These are phyloP conservation scores for Misgurnus mizolepis DNA, from an alignment of 2,113 vertebrate genomes.

Conservation along the genomic window DNA sequence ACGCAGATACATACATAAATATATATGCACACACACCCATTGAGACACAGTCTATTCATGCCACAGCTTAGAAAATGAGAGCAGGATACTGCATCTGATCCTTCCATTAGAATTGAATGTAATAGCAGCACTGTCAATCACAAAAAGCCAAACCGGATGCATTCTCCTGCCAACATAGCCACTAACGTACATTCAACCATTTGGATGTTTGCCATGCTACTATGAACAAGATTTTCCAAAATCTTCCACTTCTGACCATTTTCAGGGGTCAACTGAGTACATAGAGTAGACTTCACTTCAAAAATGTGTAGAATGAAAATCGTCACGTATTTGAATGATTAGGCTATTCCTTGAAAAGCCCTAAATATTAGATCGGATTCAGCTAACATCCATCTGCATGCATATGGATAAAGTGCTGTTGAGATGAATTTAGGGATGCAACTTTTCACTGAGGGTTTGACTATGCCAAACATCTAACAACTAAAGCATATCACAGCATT, in stretches of 20 bases:
- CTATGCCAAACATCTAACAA: too few relatives aligned
- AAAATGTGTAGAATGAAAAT: too few relatives aligned
- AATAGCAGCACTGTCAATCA: conserved; percentile 50
- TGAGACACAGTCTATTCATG: conserved; percentile 5
- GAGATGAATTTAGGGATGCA: too few relatives aligned
- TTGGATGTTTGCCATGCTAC: neutral
- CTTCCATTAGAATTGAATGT: conserved; percentile 31
- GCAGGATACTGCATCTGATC: conserved; percentile 32
- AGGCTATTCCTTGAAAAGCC: too few relatives aligned
- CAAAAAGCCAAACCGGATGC: conserved; percentile 3
- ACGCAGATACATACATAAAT: neutral
- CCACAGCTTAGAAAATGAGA: conserved; percentile 11
- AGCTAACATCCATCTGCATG: too few relatives aligned
- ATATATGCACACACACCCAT: conserved; percentile 7
- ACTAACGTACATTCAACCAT: conserved; percentile 10
- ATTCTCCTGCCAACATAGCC: conserved; percentile 2
- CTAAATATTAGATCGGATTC: too few relatives aligned
- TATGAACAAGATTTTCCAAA: neutral
- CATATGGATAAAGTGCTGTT: neutral
- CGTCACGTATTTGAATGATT: too few relatives aligned
- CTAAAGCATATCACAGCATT: too few relatives aligned
- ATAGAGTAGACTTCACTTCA: neutral
- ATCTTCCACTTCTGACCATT: neutral
- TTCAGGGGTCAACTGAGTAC: conserved; percentile 12
- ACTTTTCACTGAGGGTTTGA: too few relatives aligned